These are phyloP conservation scores for Rhorus exstirpatorius DNA, from an alignment of 2,888 invertebrate genomes.

Conservation along the genomic window DNA sequence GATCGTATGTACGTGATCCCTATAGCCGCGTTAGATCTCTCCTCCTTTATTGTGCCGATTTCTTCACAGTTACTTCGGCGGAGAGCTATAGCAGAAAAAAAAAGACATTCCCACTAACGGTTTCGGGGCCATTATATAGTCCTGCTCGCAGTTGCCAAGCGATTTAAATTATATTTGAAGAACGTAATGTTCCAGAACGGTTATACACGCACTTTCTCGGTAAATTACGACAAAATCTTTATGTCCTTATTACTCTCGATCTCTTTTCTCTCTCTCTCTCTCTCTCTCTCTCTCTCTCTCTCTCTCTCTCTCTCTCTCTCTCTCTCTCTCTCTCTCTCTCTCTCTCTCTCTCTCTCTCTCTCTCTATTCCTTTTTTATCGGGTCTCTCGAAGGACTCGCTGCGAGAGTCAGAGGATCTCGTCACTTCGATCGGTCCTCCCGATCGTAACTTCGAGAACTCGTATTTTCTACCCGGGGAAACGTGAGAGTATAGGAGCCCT, in stretches of 20 bases:
- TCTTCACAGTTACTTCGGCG: slow-evolving; percentile 52
- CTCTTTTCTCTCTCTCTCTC: background rate
- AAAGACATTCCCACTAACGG: slow-evolving; percentile 52
- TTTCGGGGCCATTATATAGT: too few relatives aligned
- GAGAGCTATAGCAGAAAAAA: slow-evolving; percentile 22
- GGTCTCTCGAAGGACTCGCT: slow-evolving; percentile 11
- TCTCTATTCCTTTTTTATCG: too few relatives aligned
- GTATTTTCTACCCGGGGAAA: slow-evolving; percentile 36
- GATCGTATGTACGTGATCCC: slow-evolving; percentile 13
- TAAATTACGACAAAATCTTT: slow-evolving; percentile 18
- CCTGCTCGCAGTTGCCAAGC: slow-evolving; percentile 31
- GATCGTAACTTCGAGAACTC: slow-evolving; percentile 21
- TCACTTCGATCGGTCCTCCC: slow-evolving; percentile 11
- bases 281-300: background rate
- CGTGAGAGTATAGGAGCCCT: slow-evolving; percentile 30
- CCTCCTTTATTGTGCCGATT: slow-evolving; percentile 30
- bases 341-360: too few relatives aligned
- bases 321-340: too few relatives aligned
- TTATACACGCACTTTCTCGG: slow-evolving; percentile 6
- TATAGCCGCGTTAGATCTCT: slow-evolving; percentile 36
- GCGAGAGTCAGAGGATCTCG: slow-evolving; percentile 11
- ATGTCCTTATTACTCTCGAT: background rate
- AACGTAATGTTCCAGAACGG: slow-evolving; percentile 11
- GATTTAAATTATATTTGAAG: slow-evolving; percentile 49
- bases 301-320: background rate